phyloP scores from a whole-genome alignment of 2,113 vertebrate genomes.

The Muscicapa adusta region DNA sequence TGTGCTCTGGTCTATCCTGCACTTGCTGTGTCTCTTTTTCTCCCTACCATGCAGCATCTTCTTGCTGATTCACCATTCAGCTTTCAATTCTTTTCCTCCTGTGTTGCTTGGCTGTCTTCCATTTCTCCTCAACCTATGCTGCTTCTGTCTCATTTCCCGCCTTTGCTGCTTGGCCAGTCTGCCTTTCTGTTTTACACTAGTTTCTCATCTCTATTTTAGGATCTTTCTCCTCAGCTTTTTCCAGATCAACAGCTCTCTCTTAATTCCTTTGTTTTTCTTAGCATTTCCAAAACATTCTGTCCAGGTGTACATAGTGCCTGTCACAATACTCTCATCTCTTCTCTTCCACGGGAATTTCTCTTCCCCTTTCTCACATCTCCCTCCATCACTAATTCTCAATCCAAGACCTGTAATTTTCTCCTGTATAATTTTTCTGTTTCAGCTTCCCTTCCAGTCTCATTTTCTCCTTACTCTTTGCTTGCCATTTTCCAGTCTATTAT shows the following conservation, averaged over 20 bases:
- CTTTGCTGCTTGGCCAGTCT: not conserved
- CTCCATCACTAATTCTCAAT: not conserved
- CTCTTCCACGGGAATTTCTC: not conserved
- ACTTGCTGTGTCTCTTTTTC: not conserved
- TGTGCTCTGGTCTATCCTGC: not conserved
- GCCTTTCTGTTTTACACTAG: not conserved
- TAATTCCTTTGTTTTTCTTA: not conserved
- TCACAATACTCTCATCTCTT: not conserved
- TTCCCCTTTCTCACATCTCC: not conserved
- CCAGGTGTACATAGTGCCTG: not conserved
- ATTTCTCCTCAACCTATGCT: not conserved
- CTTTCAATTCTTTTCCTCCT: not conserved
- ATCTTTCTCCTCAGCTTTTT: not conserved
- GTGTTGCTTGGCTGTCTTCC: not conserved
- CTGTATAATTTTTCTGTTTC: not conserved
- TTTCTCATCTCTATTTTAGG: not conserved
- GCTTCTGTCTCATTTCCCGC: not conserved
- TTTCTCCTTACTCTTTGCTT: not conserved
- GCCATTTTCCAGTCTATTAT: not conserved
- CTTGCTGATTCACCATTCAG: not conserved
- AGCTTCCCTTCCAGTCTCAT: not conserved
- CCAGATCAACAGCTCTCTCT: not conserved
- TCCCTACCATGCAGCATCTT: not conserved
- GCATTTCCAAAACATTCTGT: not conserved
- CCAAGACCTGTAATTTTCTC: not conserved